These are phyloP conservation scores for Mellivora capensis DNA, from an alignment of 2,113 vertebrate species.

Conservation along the genomic window DNA sequence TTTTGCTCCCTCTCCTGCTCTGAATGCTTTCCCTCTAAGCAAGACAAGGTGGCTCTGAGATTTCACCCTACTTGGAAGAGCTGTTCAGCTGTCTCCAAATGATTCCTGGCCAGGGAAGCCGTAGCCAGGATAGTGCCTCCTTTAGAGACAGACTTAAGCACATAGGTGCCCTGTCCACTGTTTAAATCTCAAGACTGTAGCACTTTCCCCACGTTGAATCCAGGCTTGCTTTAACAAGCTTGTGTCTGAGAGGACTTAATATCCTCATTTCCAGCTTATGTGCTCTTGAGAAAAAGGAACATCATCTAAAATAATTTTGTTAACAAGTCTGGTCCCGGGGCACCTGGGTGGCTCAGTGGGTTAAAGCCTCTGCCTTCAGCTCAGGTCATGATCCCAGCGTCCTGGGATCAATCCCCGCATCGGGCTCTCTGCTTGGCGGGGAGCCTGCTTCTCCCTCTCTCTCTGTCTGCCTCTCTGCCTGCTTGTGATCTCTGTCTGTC, in stretches of 20 bases:
- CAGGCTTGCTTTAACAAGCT: neutral
- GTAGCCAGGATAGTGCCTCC: neutral
- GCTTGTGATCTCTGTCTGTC: too few relatives aligned
- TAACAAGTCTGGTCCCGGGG: neutral
- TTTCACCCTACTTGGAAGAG: neutral
- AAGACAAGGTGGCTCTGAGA: neutral
- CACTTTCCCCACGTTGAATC: neutral
- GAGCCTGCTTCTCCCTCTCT: too few relatives aligned
- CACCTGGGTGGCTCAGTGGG: too few relatives aligned
- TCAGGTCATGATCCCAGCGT: too few relatives aligned
- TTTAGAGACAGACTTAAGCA: neutral
- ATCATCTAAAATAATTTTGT: conserved; percentile 7
- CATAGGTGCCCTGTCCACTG: too few relatives aligned
- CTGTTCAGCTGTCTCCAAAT: neutral
- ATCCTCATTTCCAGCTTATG: neutral
- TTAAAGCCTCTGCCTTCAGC: too few relatives aligned
- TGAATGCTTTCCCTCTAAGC: neutral
- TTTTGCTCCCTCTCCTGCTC: neutral
- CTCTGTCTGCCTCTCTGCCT: too few relatives aligned
- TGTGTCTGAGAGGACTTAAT: neutral
- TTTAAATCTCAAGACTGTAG: neutral
- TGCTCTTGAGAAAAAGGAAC: neutral
- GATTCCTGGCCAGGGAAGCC: neutral
- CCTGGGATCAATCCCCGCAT: too few relatives aligned
- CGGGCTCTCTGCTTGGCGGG: too few relatives aligned